These are phyloP conservation scores for Stercorarius parasiticus DNA, from an alignment of 2,113 vertebrate genomes.

Conservation along the genomic window DNA sequence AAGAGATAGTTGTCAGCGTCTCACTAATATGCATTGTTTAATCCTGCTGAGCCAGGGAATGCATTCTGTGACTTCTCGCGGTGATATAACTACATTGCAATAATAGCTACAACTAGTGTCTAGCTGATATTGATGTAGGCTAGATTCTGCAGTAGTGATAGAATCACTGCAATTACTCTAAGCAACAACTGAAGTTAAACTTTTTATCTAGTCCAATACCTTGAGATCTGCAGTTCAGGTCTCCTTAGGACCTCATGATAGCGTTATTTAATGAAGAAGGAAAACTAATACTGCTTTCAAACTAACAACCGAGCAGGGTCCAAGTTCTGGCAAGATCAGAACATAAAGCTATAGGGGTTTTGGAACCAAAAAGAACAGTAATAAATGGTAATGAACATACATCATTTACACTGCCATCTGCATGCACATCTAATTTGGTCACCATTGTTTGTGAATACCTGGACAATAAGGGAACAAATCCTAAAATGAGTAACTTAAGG, in stretches of 20 bases:
- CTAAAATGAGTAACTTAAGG: not conserved
- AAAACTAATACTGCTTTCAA: not conserved
- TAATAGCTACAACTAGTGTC: not conserved
- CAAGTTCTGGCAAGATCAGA: not conserved
- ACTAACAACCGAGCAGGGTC: not conserved
- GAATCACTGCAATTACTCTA: not conserved
- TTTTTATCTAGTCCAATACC: not conserved
- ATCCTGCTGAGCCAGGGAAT: not conserved
- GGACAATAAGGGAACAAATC: not conserved
- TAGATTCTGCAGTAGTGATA: not conserved
- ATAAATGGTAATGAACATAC: not conserved
- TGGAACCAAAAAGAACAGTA: not conserved
- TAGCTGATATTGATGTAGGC: not conserved
- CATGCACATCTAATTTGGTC: not conserved
- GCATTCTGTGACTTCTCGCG: not conserved
- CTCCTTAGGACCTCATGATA: not conserved
- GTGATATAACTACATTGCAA: accelerated
- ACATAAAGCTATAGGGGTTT: not conserved
- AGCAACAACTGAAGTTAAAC: not conserved
- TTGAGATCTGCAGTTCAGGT: not conserved
- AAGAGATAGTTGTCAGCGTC: not conserved
- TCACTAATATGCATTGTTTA: not conserved
- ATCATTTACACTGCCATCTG: not conserved
- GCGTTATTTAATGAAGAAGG: not conserved
- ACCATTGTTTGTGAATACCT: not conserved